Conservation (phyloP, 2,113 vertebrate species). For the Silurus asotus region DNA sequence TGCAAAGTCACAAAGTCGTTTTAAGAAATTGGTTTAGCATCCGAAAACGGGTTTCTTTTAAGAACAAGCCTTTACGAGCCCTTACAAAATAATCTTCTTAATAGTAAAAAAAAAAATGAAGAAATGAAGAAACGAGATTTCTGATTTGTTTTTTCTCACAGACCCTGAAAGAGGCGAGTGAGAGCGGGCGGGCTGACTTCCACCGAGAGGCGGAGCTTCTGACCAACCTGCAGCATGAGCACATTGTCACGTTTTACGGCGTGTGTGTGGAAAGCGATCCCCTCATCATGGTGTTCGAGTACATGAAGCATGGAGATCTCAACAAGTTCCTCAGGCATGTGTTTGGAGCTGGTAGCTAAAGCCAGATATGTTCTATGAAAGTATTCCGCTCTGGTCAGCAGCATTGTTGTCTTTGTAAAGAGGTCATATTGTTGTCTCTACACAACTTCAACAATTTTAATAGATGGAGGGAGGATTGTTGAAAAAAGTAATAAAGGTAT, state of each 20-base stretch:
- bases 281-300: conserved; percentile 98
- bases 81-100: not conserved
- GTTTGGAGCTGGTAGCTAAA: not conserved
- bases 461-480: too few species aligned
- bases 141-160: conserved; percentile 53
- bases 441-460: too few species aligned
- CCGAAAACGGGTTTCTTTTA: not conserved
- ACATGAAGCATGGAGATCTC: conserved; percentile 98
- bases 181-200: conserved; percentile 95
- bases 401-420: not conserved
- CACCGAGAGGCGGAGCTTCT: conserved; percentile 94
- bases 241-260: conserved; percentile 96
- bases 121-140: not conserved
- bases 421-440: too few species aligned
- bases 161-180: conserved; percentile 96
- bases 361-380: not conserved
- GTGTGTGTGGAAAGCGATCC: conserved; percentile 97
- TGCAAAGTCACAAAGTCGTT: too few species aligned
- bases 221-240: conserved; percentile 95
- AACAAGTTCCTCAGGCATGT: conserved; percentile 96
- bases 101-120: not conserved
- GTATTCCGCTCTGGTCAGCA: not conserved
- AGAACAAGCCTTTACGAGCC: not conserved
- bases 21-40: not conserved
- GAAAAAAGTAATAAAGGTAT: too few species aligned